Evolutionary conservation across 92 coral and sea anemone genomes (phyloP).

Genomic region (Plumapathes pennacea): DNA sequence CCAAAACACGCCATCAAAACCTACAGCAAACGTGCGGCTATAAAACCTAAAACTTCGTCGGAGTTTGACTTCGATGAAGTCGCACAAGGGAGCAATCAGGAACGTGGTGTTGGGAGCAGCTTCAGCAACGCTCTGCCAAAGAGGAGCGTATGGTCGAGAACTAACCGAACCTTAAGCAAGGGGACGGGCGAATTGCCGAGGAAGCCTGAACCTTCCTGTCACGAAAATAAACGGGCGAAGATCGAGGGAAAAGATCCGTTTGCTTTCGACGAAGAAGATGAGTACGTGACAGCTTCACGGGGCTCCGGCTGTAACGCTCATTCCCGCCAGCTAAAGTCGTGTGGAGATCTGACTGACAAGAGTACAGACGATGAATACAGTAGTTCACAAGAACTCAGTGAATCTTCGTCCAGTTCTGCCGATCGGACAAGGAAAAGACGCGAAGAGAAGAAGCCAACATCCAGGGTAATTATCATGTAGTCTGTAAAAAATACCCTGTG

Average conservation of each 20-base stretch:
- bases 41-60: conserved; percentile 51
- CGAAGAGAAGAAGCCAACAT: too few species aligned
- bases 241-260: conserved; percentile 79
- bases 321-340: not conserved
- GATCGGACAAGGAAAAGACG: too few species aligned
- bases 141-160: conserved; percentile 75
- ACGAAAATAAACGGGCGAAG: conserved; percentile 32
- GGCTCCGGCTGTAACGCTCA: conserved; percentile 34
- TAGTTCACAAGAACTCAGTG: conserved; percentile 86
- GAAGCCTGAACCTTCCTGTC: conserved; percentile 18
- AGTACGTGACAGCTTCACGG: conserved; percentile 1
- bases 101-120: conserved; percentile 6
- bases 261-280: conserved; percentile 78
- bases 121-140: conserved; percentile 50
- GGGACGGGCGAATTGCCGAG: conserved; percentile 25
- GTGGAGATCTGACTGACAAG: conserved; percentile 54
- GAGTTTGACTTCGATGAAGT: conserved; percentile 83
- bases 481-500: too few species aligned
- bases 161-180: conserved; percentile 36
- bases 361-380: conserved; percentile 96
- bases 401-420: conserved; percentile 42
- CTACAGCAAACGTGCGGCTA: conserved; percentile 61
- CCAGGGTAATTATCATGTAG: too few species aligned
- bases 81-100: conserved; percentile 42
- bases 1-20: conserved; percentile 81